A percentile compares a stretch with the other conserved stretches of the same genome.
phyloP scores from a whole-genome alignment of 1,140 invertebrate species.

The Homarus americanus region DNA sequence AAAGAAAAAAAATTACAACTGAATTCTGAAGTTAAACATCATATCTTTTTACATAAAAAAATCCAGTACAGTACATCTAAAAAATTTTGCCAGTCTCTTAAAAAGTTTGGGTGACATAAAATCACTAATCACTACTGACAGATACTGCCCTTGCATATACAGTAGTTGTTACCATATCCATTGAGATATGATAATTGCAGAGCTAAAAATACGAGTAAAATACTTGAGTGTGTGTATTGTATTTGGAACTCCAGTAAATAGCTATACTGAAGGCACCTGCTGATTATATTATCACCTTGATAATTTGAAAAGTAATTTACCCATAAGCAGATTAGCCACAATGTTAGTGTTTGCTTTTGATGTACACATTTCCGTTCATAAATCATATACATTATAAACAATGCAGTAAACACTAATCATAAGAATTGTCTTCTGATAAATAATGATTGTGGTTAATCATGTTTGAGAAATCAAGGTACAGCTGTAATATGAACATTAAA shows the following conservation, averaged over 20 bases:
- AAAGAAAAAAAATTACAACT: too few relatives aligned
- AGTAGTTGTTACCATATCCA: background rate
- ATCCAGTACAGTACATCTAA: too few relatives aligned
- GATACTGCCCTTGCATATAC: slow-evolving; percentile 14
- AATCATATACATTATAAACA: background rate
- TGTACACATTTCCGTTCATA: background rate
- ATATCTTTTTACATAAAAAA: too few relatives aligned
- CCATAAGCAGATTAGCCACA: background rate
- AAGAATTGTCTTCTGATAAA: background rate
- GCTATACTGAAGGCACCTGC: slow-evolving; percentile 49
- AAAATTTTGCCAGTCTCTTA: too few relatives aligned
- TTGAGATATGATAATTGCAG: background rate
- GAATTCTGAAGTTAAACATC: too few relatives aligned
- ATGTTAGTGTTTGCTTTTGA: background rate
- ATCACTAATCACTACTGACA: background rate
- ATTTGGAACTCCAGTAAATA: slow-evolving; percentile 40
- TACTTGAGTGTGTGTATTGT: slow-evolving; percentile 11
- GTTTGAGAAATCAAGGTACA: background rate
- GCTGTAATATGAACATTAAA: too few relatives aligned
- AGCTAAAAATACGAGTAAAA: background rate
- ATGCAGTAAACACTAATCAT: background rate
- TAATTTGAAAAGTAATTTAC: background rate
- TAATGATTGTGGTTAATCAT: background rate
- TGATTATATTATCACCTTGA: slow-evolving; percentile 19
- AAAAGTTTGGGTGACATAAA: background rate